Evolutionary conservation across 2,888 invertebrate genomes (phyloP), one percentile per base, ranked within the genome.

Genomic region (Adelognathus sp.): DNA sequence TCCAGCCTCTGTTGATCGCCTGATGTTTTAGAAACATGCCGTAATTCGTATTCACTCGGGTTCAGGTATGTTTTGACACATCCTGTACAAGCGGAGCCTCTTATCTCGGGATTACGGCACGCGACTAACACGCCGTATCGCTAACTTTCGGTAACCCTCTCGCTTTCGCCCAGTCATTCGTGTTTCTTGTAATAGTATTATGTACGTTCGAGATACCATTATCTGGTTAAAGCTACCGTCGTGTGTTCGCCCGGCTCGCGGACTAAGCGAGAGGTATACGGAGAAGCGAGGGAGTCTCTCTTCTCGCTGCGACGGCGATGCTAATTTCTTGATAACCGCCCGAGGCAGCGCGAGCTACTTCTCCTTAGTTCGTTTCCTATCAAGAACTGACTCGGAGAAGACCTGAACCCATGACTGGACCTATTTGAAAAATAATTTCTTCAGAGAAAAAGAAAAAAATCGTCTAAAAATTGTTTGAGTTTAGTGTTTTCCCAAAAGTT

Each of bases 241-340:
- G 50, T n/a, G 50, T 50, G 21, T 50, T 50, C 24, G 46, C 46
- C n/a, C 36, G 27, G 16, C 39, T 29, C 61, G n/a, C n/a, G n/a
- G 29, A 44, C 24, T 41, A 27, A 14, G 41, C 14, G 61, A 39
- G 29, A 44, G 41, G 18, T 21, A 44, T 24, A 1, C 9, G 7
- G 11, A 14, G 27, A 3, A 1, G 39, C n/a, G 39, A 18, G 36
- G 39, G 60, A 39, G 39, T 60, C 24, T 11, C 39, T 9, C n/a
- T 7, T 11, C 18, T 39, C 18, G 21, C 66, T 44, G 31, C 33
- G 54, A 56, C 61, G 64, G 50, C 67, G 67, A 79, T 79, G 79
- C 79, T 79, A 79, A 79, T 79, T 79, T 75, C 72, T 79, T 75
- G 76, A 79, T 79, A 76, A 79, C 76, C 72, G 52, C 52, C n/a